phyloP scores from a whole-genome alignment of 2,888 invertebrate genomes.

The Volucella inanis region DNA sequence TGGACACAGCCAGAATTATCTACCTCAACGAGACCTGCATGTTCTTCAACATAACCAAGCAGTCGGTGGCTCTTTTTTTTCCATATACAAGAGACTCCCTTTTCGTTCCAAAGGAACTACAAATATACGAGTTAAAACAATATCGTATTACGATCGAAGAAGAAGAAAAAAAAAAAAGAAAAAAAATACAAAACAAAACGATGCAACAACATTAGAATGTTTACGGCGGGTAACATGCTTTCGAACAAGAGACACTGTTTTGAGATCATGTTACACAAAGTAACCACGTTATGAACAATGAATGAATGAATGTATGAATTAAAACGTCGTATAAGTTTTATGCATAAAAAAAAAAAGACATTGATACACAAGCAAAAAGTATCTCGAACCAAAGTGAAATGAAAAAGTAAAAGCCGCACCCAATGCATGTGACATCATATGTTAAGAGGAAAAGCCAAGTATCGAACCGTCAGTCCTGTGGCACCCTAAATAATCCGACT shows the following conservation, averaged over 20 bases:
- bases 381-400: not conserved
- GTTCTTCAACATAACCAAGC: slow-evolving; percentile 1
- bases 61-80: slow-evolving; percentile 8
- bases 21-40: slow-evolving; percentile 5
- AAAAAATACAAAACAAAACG: slow-evolving; percentile 63
- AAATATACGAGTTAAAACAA: slow-evolving; percentile 2
- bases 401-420: not conserved
- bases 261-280: slow-evolving; percentile 63
- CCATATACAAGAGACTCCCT: not conserved
- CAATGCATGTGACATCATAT: not conserved
- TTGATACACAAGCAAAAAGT: not conserved
- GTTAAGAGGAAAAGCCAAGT: not conserved
- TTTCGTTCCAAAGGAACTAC: slow-evolving; percentile 20
- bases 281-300: slow-evolving; percentile 14
- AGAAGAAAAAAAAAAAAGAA: not conserved
- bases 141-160: slow-evolving; percentile 49
- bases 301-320: slow-evolving; percentile 27
- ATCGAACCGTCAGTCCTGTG: too few species aligned
- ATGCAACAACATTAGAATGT: slow-evolving; percentile 50
- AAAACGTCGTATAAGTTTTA: slow-evolving; percentile 13
- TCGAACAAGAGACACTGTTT: slow-evolving; percentile 32
- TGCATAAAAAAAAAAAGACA: slow-evolving; percentile 1
- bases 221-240: slow-evolving; percentile 37
- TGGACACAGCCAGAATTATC: slow-evolving; percentile 9
- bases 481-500: too few species aligned